Evolutionary conservation across 2,797 vertebrate genomes (phyloP).

Genomic region (Sarcoramphus papa): DNA sequence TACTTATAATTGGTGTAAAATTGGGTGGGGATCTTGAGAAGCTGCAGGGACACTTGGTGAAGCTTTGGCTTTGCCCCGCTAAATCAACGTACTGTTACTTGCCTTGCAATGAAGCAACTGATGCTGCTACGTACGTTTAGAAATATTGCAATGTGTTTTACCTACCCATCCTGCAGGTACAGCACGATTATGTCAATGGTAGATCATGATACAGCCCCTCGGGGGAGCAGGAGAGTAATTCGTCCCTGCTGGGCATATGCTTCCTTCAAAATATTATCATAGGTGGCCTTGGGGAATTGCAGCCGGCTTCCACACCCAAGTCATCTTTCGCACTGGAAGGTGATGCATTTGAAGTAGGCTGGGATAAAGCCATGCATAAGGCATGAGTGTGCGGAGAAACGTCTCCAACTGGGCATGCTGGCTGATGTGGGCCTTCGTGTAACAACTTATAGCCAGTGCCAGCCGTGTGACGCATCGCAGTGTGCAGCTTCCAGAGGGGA

Average conservation of each 20-base stretch:
- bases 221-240: not conserved
- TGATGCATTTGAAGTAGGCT: not conserved
- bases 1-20: not conserved
- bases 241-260: not conserved
- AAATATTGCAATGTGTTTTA: not conserved
- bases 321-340: not conserved
- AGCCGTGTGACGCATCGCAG: fast-evolving
- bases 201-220: not conserved
- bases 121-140: not conserved
- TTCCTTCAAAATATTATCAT: not conserved
- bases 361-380: not conserved
- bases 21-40: not conserved
- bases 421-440: not conserved
- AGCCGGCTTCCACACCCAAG: not conserved
- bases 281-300: not conserved
- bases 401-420: not conserved
- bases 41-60: not conserved
- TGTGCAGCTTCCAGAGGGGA: not conserved
- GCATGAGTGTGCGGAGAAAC: not conserved
- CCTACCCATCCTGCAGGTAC: not conserved
- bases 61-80: not conserved
- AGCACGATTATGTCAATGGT: not conserved
- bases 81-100: not conserved
- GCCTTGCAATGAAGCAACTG: not conserved
- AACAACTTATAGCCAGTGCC: not conserved